Evolutionary conservation across 2,888 invertebrate species (phyloP), one percentile per base, ranked within the genome.

Genomic region (Cryptops parisi): DNA sequence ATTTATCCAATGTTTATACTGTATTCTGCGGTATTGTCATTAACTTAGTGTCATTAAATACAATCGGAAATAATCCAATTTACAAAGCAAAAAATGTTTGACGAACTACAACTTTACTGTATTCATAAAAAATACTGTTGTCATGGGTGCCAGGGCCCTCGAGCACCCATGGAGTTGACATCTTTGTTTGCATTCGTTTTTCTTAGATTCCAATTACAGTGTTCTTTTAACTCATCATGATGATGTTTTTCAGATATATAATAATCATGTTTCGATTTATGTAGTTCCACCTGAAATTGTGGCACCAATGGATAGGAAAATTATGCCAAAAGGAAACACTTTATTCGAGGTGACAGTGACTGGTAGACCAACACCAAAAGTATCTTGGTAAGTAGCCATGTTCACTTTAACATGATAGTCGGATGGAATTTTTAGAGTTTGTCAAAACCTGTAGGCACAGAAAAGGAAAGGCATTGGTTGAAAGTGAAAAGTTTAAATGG

Each of bases 401-500:
- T 48, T 17, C 19, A 48, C 46, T 22, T 22, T 23, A 46, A 9
- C 23, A 9, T n/a, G 5, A 22, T 46, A 19, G 24, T 22, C 19
- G 9, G 4, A 6, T 22, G 5, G 23, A 9, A 22, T 46, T 46
- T 46, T 9, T 19, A 21, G 6, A 9, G 5, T 22, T 23, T 46
- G 48, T 52, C 45, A 54, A 55, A 17, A 33, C 15, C 6, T 9
- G 6, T 58, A 79, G 78, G 78, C 79, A 78, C 24, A 79, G 83
- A 62, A 78, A 88, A 64, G 84, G 80, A 41, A 77, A 82, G 61
- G 80, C 80, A 54, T 58, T 67, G 41, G 64, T 55, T 1, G 49
- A 57, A 24, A 52, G 57, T 15, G 54, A 55, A 17, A 58, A 52
- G 58, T 57, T 38, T 47, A 59, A 38, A 53, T 56, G 53, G 54